Conservation (phyloP, 2,797 vertebrate genomes). For the Coreius guichenoti region DNA sequence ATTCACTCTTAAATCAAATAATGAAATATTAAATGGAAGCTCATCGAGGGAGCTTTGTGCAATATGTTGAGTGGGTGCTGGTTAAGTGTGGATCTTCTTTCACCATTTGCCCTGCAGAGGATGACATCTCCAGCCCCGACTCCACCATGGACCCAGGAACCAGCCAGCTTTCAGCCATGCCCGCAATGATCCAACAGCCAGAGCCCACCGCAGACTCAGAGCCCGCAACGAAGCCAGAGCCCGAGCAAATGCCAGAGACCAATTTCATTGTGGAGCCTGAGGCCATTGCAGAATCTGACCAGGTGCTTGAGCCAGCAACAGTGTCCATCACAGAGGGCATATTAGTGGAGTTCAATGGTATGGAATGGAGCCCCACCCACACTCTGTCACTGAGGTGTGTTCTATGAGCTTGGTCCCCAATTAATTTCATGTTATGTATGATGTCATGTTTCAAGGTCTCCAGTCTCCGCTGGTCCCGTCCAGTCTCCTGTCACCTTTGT, state of each 20-base stretch:
- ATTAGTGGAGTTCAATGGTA: neutral
- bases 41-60: neutral
- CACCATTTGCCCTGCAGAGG: too few relatives aligned
- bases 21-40: neutral
- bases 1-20: neutral
- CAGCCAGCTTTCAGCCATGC: neutral
- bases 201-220: too few relatives aligned
- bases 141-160: neutral
- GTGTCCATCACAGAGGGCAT: neutral
- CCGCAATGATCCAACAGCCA: neutral
- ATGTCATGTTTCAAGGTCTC: neutral
- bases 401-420: neutral
- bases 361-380: neutral
- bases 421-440: neutral
- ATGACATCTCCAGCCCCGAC: too few relatives aligned
- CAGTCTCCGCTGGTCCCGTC: neutral
- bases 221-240: too few relatives aligned
- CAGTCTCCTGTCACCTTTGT: too few relatives aligned
- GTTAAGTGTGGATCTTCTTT: neutral
- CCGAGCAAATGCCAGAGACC: too few relatives aligned
- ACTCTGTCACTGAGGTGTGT: neutral
- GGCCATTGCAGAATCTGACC: too few relatives aligned
- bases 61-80: neutral
- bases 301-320: neutral
- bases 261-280: too few relatives aligned